A percentile compares a stretch with the other conserved stretches of the same genome.
Evolutionary conservation across 1,140 invertebrate species (phyloP).

Genomic region (Drosophila auraria): DNA sequence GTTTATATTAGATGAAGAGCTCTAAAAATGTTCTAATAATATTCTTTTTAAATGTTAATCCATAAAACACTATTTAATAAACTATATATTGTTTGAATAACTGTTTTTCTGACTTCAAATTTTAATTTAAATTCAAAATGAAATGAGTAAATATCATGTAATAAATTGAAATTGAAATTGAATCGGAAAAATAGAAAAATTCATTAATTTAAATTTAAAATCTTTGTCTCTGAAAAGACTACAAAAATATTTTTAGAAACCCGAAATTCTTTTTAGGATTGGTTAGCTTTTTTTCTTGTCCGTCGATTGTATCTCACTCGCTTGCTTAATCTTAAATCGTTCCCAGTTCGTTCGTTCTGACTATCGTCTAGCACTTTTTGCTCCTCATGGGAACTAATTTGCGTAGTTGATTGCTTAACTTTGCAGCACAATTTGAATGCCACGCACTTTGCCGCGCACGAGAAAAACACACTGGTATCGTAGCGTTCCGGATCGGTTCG

Average conservation of each 20-base stretch:
- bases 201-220: neutral
- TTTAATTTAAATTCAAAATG: neutral
- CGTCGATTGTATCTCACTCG: neutral
- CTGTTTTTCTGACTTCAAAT: neutral
- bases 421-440: conserved; percentile 39
- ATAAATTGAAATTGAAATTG: neutral
- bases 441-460: conserved; percentile 63
- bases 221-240: neutral
- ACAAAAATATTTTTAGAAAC: no score
- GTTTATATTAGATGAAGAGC: no score
- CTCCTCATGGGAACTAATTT: conserved; percentile 52
- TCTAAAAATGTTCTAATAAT: no score
- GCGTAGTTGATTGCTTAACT: conserved; percentile 51
- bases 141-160: no score
- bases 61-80: no score
- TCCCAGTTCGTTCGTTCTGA: conserved; percentile 10
- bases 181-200: neutral
- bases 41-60: no score
- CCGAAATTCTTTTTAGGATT: neutral
- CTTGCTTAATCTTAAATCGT: neutral
- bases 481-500: conserved; percentile 4
- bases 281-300: neutral
- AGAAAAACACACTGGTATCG: conserved; percentile 26
- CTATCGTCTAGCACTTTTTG: neutral
- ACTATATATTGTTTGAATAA: neutral